Percentiles rank a stretch among this genome's conserved stretches.
Conservation (phyloP, 2,888 invertebrate species). For the Acronicta alni region DNA sequence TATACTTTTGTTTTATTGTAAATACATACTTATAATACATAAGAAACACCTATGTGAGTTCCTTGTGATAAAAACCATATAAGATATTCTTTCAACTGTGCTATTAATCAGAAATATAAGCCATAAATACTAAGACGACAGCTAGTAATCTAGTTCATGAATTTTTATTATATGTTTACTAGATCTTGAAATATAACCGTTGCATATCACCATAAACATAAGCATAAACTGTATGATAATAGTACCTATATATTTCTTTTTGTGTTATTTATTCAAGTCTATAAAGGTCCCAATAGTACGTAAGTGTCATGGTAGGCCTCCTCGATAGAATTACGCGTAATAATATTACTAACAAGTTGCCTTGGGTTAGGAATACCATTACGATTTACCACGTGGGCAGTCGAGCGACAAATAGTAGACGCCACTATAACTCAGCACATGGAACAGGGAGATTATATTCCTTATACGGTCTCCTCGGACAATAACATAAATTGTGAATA, state of each 20-base stretch:
- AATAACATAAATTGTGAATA: slow-evolving; percentile 45
- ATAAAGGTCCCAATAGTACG: neutral
- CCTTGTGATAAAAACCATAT: slow-evolving; percentile 7
- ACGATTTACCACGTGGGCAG: slow-evolving; percentile 37
- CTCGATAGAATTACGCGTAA: slow-evolving; percentile 40
- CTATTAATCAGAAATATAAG: slow-evolving; percentile 23
- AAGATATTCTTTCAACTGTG: slow-evolving; percentile 24
- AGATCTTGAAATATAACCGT: slow-evolving; percentile 14
- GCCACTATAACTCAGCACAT: slow-evolving; percentile 27
- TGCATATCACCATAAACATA: slow-evolving; percentile 7
- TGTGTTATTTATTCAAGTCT: slow-evolving; percentile 25
- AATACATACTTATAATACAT: no score
- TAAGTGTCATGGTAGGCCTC: slow-evolving; percentile 18
- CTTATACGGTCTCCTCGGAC: slow-evolving; percentile 24
- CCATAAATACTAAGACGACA: slow-evolving; percentile 32
- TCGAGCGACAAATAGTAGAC: slow-evolving; percentile 28
- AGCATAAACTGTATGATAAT: slow-evolving; percentile 21
- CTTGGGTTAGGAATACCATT: slow-evolving; percentile 31
- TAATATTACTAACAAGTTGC: slow-evolving; percentile 43
- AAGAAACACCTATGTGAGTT: no score
- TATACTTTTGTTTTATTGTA: no score
- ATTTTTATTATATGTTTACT: slow-evolving; percentile 34
- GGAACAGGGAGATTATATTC: slow-evolving; percentile 27
- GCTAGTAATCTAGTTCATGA: slow-evolving; percentile 17
- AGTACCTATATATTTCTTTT: slow-evolving; percentile 20